These are phyloP conservation scores for Cryptoprocta ferox DNA, from an alignment of 2,797 vertebrate genomes.

Conservation along the genomic window DNA sequence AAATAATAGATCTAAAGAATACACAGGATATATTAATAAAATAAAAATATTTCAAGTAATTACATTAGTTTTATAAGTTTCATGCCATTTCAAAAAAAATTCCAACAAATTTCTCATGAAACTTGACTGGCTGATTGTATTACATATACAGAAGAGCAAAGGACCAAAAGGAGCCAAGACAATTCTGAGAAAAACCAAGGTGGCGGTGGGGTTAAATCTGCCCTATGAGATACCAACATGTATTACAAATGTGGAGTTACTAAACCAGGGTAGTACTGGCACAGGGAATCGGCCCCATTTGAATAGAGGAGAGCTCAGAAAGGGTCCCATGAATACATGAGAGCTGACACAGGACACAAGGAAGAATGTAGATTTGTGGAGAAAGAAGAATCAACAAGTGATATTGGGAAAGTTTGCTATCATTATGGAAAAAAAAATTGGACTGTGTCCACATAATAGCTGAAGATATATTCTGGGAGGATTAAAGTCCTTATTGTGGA, in stretches of 20 bases:
- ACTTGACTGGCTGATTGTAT: not conserved
- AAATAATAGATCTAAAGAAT: not conserved
- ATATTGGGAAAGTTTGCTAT: not conserved
- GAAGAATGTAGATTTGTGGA: too few relatives aligned
- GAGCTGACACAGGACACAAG: not conserved
- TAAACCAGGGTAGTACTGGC: not conserved
- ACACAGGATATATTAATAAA: not conserved
- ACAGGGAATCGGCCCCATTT: not conserved
- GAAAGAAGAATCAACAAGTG: not conserved
- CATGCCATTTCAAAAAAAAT: conserved; percentile 19
- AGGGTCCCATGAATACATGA: not conserved
- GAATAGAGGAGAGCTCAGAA: not conserved
- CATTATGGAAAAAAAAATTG: not conserved
- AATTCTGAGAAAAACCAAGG: not conserved
- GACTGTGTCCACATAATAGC: not conserved
- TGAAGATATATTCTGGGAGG: not conserved
- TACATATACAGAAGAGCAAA: not conserved
- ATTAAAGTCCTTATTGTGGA: conserved; percentile 5
- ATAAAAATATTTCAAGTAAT: conserved; percentile 32
- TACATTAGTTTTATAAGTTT: conserved; percentile 6
- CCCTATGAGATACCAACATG: not conserved
- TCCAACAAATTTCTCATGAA: not conserved
- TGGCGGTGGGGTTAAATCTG: not conserved
- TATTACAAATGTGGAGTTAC: not conserved
- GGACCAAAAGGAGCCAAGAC: not conserved